These are phyloP conservation scores for Globia sparganii DNA, from an alignment of 2,888 invertebrate genomes.

Conservation along the genomic window DNA sequence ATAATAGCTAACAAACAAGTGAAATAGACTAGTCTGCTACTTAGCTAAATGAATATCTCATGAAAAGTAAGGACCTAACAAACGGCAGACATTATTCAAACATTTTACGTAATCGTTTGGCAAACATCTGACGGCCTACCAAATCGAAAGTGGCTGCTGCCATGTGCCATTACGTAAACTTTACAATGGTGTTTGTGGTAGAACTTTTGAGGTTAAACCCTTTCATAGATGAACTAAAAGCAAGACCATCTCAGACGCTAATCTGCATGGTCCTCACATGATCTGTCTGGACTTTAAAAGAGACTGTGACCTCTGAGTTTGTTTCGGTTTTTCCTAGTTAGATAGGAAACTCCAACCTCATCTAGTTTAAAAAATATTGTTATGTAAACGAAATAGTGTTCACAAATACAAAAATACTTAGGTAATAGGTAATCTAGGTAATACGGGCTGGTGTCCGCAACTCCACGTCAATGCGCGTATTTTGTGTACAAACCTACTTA, in stretches of 20 bases:
- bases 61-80: not conserved
- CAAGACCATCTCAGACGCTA: not conserved
- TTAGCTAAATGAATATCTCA: too few species aligned
- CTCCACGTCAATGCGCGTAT: too few species aligned
- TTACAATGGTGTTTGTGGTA: not conserved
- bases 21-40: not conserved
- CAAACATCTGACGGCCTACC: not conserved
- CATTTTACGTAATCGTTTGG: not conserved
- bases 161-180: not conserved
- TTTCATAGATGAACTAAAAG: not conserved
- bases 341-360: not conserved
- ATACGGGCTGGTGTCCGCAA: too few species aligned
- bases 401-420: too few species aligned
- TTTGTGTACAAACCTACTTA: not conserved
- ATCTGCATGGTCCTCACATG: not conserved
- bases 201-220: not conserved
- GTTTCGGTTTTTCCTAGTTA: not conserved
- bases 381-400: not conserved
- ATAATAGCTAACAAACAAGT: not conserved
- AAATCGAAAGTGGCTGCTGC: conserved; percentile 2
- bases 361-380: not conserved
- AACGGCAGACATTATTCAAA: not conserved
- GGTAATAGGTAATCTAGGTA: too few species aligned
- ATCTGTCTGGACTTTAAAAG: not conserved
- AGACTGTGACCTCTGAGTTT: not conserved